Evolutionary conservation across 64 coral and sea anemone genomes (phyloP).

Genomic region (Platygyra sinensis): DNA sequence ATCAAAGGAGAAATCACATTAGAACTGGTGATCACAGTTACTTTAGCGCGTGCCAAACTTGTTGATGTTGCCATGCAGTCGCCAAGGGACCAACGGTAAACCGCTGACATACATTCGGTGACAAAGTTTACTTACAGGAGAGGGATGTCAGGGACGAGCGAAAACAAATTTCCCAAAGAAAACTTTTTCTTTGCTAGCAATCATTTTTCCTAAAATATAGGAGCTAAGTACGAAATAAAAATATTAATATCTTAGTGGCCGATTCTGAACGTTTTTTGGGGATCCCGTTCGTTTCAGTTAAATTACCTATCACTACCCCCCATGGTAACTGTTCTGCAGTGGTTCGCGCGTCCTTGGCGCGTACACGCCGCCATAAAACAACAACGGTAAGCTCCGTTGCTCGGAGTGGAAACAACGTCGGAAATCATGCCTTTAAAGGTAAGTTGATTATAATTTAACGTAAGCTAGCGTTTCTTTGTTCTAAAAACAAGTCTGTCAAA

Average conservation of each 20-base stretch:
- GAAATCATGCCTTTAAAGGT: slow-evolving; percentile 31
- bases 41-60: slow-evolving; percentile 21
- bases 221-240: too few species aligned
- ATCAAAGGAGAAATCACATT: not conserved
- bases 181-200: too few species aligned
- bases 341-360: slow-evolving; percentile 17
- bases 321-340: not conserved
- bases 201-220: too few species aligned
- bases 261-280: not conserved
- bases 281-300: not conserved
- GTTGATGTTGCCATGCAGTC: slow-evolving; percentile 51
- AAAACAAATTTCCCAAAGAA: not conserved
- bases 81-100: not conserved
- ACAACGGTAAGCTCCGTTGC: not conserved
- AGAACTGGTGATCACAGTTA: not conserved
- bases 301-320: not conserved
- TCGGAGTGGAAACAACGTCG: not conserved
- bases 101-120: slow-evolving; percentile 3
- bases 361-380: not conserved
- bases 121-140: not conserved
- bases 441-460: not conserved
- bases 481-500: not conserved
- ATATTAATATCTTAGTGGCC: too few species aligned
- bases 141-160: too few species aligned
- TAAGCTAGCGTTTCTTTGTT: too few species aligned